Evolutionary conservation across 1,140 invertebrate species (phyloP), one percentile per base, ranked within the genome.

Genomic region (Pseudomyrmex flavicornis): DNA sequence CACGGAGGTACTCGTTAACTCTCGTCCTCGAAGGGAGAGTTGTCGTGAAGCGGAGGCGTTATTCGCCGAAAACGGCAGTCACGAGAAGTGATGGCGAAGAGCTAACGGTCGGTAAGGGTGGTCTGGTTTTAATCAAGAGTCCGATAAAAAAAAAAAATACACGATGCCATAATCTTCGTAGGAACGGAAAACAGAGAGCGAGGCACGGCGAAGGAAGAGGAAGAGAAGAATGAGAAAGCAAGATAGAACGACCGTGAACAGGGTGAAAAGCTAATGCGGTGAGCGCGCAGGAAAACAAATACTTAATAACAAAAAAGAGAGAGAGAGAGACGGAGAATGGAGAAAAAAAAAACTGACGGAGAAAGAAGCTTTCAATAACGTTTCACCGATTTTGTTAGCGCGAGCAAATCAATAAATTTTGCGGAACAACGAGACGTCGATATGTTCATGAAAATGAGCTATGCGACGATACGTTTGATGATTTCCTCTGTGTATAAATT

Each of bases 81-180:
- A 73, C 59, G 58, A 56, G 66, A 35, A 35, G 26, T 26, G 26
- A 66, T 26, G 10, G 35, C 50, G 35, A 66, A 22, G 69, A 62
- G 63, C 50, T 56, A 59, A 56, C 20, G 66, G 66, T 20, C 17
- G 66, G 75, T 46, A 68, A 35, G 73, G 86, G 74, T 79, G 73
- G 82, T 88, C 87, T 82, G 82, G 87, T 90, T 90, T 90, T 90
- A 90, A 90, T 90, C 87, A 90, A 68, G 59, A 82, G 62, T 62
- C 76, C 85, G 87, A 90, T 90, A 90, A 90, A 35, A 35, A 35
- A 35, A 35, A 35, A 35, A 90, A 90, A 90, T 88, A 90, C 86
- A 90, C 86, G 88, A 90, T 90, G 87, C 82, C 89, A 88, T 90
- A 90, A 90, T 90, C 84, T 90, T 90, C 82, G 83, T 86, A 84